Evolutionary conservation across 2,797 vertebrate species (phyloP), one percentile per base, ranked within the genome.

Genomic region (Furcifer pardalis): DNA sequence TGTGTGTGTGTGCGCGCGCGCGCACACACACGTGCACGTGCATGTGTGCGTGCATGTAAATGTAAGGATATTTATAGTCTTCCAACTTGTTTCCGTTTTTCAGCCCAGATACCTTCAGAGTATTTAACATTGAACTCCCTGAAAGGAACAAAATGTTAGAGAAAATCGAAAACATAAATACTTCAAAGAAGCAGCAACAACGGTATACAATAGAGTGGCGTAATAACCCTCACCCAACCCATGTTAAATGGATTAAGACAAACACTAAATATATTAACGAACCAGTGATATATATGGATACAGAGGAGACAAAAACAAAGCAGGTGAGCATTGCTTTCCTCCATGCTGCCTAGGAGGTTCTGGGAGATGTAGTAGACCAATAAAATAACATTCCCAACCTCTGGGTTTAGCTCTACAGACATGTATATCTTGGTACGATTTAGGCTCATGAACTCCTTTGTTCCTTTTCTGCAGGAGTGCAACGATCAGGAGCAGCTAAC

Each of bases 221-320:
- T 1, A 69, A 82, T 84, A 95, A 93, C 90, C 86, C 88, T 86
- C 86, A 92, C 35, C 65, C 91, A 1, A 59, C 12, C 84, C 92
- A 90, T 79, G 89, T 88, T 79, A 92, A 90, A 83, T 93, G 91
- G 78, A 94, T 95, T 88, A 71, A 71, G 83, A 93, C 76, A 78
- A 94, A 82, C 59, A 27, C 84, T 74, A 94, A 87, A 83, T 90
- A 91, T 81, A 84, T 77, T 62, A 94, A 94, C 5, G 84, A 96
- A 49, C 93, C 91, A 49, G 74, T 92, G 40, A 25, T 75, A 27
- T 92, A 21, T 35, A 85, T 89, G 68, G 91, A 92, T 72, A 86
- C 82, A 35, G 87, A 88, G 74, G 86, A 40, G 37, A 82, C 79
- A 13, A 77, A 85, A 79, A 44, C 77, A 79, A 84, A 90, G 0